These are phyloP conservation scores for Sciaenops ocellatus DNA, from an alignment of 2,797 vertebrate species.

Conservation along the genomic window DNA sequence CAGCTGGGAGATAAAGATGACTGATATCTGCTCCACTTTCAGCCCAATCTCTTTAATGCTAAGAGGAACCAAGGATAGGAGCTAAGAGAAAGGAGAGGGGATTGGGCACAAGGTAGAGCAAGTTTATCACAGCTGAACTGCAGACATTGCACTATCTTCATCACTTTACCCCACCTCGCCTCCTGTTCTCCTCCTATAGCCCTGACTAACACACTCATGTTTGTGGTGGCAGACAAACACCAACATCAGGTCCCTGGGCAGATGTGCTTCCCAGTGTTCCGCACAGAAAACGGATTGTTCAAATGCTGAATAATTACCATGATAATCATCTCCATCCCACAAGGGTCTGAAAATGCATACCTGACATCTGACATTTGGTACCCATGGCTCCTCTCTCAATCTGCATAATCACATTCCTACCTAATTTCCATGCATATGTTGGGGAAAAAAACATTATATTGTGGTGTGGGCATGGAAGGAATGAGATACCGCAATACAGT, in stretches of 20 bases:
- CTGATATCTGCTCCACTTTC: slow-evolving; percentile 84
- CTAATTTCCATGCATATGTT: slow-evolving; percentile 80
- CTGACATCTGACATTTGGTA: slow-evolving; percentile 86
- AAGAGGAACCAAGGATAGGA: slow-evolving; percentile 75
- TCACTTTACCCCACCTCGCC: slow-evolving; percentile 59
- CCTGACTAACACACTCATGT: slow-evolving; percentile 69
- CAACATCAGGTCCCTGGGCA: slow-evolving; percentile 77
- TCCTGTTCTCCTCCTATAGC: slow-evolving; percentile 67
- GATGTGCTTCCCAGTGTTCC: slow-evolving; percentile 79
- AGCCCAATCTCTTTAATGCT: slow-evolving; percentile 84
- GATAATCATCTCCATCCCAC: slow-evolving; percentile 85
- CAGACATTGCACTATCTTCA: slow-evolving; percentile 71
- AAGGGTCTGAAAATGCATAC: slow-evolving; percentile 83
- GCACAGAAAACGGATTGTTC: slow-evolving; percentile 77
- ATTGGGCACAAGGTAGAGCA: slow-evolving; percentile 64
- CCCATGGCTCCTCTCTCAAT: slow-evolving; percentile 81
- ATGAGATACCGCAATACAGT: slow-evolving; percentile 28
- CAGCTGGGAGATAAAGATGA: slow-evolving; percentile 87
- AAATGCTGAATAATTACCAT: slow-evolving; percentile 87
- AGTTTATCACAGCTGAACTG: slow-evolving; percentile 79
- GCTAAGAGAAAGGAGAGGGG: slow-evolving; percentile 73
- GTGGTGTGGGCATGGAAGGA: slow-evolving; percentile 39
- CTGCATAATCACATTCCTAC: slow-evolving; percentile 84
- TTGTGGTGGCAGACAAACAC: slow-evolving; percentile 77
- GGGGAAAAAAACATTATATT: slow-evolving; percentile 54